Evolutionary conservation across 1,140 invertebrate species (phyloP).

Genomic region (Bacillus rossius): DNA sequence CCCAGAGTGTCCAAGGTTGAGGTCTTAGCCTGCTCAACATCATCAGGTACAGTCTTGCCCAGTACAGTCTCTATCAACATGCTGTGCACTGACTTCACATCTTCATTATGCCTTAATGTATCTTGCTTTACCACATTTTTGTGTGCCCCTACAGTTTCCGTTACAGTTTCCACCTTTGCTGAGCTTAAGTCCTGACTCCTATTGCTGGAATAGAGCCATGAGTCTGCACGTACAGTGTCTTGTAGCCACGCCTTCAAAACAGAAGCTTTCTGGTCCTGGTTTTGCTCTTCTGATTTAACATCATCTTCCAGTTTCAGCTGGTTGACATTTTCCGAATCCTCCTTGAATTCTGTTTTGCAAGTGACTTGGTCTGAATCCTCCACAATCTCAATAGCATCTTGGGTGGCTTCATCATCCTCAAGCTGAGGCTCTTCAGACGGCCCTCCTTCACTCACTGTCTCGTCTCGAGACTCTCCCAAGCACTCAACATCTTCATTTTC

Average conservation of each 20-base stretch:
- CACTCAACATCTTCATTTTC: not conserved
- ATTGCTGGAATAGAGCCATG: no score
- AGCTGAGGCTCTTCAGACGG: not conserved
- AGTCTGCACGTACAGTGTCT: no score
- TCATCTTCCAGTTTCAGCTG: slow-evolving; percentile 32
- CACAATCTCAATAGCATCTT: slow-evolving; percentile 2
- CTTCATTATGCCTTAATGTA: no score
- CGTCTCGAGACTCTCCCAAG: slow-evolving; percentile 2
- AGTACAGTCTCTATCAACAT: no score
- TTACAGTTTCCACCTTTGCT: slow-evolving; percentile 8
- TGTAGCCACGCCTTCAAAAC: no score
- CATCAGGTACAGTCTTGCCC: no score
- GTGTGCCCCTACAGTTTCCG: not conserved
- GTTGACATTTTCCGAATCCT: slow-evolving; percentile 24
- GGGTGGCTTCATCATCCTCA: not conserved
- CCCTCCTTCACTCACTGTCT: not conserved
- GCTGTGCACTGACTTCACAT: no score
- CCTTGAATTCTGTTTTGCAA: slow-evolving; percentile 23
- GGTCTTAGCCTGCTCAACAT: no score
- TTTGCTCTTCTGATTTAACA: slow-evolving; percentile 40
- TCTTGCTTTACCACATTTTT: no score
- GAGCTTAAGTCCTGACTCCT: not conserved
- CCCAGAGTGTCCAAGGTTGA: no score
- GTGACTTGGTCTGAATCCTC: not conserved
- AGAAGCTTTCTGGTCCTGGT: slow-evolving; percentile 19